Base-by-base conservation (phyloP, 2,113 vertebrate species). In the Festucalex cinctus region DNA sequence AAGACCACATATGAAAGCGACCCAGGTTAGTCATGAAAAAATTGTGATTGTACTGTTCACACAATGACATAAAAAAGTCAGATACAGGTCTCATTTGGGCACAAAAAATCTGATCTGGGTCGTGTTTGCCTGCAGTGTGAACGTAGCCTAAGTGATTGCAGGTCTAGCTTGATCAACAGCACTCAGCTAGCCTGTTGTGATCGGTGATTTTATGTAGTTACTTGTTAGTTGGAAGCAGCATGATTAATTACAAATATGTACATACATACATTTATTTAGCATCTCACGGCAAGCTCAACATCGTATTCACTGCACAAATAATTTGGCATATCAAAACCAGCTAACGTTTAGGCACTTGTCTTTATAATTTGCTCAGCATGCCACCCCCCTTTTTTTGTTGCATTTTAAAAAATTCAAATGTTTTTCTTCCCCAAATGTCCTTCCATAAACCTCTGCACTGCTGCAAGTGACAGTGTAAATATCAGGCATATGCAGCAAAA, bases 401-500 rank as follows among this genome's bases (percentile, higher is more conserved):
- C 43, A 44, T 44, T 17, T 44, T 17, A 5, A 16, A 16, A 14
- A 41, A 41, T 46, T 6, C 43, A 46, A 46, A 46, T 46, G 43
- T 46, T 46, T 46, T 46, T 46, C 48, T 9, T 22, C 9, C 8
- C 20, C 48, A 51, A 22, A 22, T 51, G 48, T 1, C 48, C 20
- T 51, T 51, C 43, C n/a, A 68, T 35, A 37, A 53, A 62, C 57
- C 63, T 28, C 54, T 17, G 14, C 12, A 65, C 39, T 24, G 54
- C 68, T 70, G 56, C 58, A 73, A 63, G 64, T 73, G 65, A 24
- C 49, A 63, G 17, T 49, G 58, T 57, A 61, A 74, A 73, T 41
- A 71, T 60, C 2, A 71, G 46, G 7, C 36, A 53, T 64, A 54
- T 63, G 49, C 68, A 68, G 53, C 17, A 63, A 64, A 35, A 75